phyloP scores from a whole-genome alignment of 2,797 vertebrate genomes.

The Enteromius viviparus region DNA sequence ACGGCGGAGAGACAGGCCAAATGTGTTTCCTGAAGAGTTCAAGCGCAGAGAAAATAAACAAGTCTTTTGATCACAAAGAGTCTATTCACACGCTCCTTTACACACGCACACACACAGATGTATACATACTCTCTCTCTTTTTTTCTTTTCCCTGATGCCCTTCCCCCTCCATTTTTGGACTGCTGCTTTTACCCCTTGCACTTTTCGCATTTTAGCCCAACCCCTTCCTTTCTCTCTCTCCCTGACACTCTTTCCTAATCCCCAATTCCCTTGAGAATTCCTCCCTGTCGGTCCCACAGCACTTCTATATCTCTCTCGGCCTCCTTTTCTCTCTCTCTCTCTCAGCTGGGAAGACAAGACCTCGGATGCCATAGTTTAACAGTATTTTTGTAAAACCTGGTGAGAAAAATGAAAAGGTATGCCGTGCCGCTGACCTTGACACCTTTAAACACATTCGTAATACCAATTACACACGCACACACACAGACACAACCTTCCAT shows the following conservation, averaged over 20 bases:
- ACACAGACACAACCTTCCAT: conserved; percentile 61
- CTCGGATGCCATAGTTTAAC: conserved; percentile 31
- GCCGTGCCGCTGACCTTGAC: conserved; percentile 17
- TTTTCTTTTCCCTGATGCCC: conserved; percentile 16
- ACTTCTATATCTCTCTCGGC: conserved; percentile 35
- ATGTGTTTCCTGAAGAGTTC: conserved; percentile 79
- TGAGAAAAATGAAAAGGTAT: conserved; percentile 36
- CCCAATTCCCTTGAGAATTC: conserved; percentile 58
- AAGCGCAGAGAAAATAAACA: conserved; percentile 84
- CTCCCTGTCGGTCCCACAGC: conserved; percentile 61
- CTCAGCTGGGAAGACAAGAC: conserved; percentile 26
- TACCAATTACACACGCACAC: conserved; percentile 38
- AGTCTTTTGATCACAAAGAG: conserved; percentile 83
- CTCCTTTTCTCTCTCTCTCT: conserved; percentile 32
- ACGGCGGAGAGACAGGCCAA: conserved; percentile 70
- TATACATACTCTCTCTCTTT: conserved; percentile 52
- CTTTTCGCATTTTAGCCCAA: conserved; percentile 58
- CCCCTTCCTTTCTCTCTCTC: conserved; percentile 50
- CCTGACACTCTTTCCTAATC: conserved; percentile 55
- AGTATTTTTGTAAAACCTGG: conserved; percentile 1
- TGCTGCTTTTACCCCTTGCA: conserved; percentile 49
- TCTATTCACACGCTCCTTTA: conserved; percentile 72
- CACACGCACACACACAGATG: conserved; percentile 31
- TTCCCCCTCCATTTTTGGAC: conserved; percentile 48
- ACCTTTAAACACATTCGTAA: conserved; percentile 53